Conservation (phyloP, 2,797 vertebrate genomes). For the Cossypha caffra region DNA sequence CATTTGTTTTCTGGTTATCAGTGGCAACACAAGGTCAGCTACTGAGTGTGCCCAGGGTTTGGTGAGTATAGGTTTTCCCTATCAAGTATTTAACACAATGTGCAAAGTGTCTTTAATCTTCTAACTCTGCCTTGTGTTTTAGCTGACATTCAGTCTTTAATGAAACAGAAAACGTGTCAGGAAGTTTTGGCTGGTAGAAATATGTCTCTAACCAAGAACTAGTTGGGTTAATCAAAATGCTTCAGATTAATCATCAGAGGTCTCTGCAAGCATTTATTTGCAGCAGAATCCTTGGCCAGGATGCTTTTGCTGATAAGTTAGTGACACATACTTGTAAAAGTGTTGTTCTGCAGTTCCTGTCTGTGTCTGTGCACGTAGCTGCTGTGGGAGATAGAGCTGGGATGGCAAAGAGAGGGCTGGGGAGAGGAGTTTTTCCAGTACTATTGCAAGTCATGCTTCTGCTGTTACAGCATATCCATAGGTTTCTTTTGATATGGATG, state of each 20-base stretch:
- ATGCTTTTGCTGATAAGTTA: neutral
- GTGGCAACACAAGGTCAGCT: neutral
- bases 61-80: neutral
- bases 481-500: neutral
- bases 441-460: neutral
- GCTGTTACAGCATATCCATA: neutral
- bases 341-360: neutral
- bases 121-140: neutral
- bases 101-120: neutral
- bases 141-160: neutral
- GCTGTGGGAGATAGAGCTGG: neutral
- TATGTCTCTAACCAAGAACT: neutral
- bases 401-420: neutral
- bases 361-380: neutral
- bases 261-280: neutral
- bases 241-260: neutral
- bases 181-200: neutral
- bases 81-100: neutral
- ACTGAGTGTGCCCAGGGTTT: neutral
- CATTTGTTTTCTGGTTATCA: neutral
- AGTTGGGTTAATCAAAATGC: neutral
- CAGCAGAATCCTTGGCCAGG: neutral
- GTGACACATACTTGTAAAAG: neutral
- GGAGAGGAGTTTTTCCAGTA: neutral
- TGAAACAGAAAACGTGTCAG: neutral